These are phyloP conservation scores for Drosophila hydei DNA, from an alignment of 1,140 invertebrate species.

Conservation along the genomic window DNA sequence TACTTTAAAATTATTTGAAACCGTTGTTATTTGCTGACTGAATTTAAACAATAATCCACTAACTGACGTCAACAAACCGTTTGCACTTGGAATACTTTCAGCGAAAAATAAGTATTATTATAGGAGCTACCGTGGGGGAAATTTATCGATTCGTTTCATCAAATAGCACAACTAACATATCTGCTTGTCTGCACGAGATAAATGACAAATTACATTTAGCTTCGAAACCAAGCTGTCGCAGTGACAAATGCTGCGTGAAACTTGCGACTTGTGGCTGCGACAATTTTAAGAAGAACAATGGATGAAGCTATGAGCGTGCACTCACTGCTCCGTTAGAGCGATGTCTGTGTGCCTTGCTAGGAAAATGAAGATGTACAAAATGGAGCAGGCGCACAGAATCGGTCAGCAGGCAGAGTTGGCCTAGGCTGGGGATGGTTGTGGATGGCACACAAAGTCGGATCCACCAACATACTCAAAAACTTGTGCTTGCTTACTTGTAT, in stretches of 20 bases:
- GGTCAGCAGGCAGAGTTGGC: slow-evolving; percentile 32
- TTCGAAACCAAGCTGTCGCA: slow-evolving; percentile 11
- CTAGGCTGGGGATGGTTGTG: slow-evolving; percentile 46
- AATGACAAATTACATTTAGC: slow-evolving; percentile 10
- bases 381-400: slow-evolving; percentile 68
- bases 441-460: slow-evolving; percentile 63
- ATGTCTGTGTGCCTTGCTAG: slow-evolving; percentile 52
- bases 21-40: slow-evolving; percentile 15
- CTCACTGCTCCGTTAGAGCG: background rate
- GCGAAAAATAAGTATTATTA: slow-evolving; percentile 14
- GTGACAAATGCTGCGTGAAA: slow-evolving; percentile 20
- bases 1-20: background rate
- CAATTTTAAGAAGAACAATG: slow-evolving; percentile 14
- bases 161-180: slow-evolving; percentile 33
- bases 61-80: slow-evolving; percentile 34
- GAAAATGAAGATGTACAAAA: slow-evolving; percentile 82
- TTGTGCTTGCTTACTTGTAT: too few species aligned
- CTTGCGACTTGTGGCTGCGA: slow-evolving; percentile 40
- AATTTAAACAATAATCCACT: slow-evolving; percentile 16
- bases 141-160: slow-evolving; percentile 22
- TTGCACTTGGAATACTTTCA: slow-evolving; percentile 7
- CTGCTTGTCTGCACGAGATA: too few species aligned
- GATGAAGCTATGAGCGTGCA: background rate
- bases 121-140: background rate
- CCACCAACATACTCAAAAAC: background rate